Percentiles rank a stretch among this genome's conserved stretches.
Evolutionary conservation across 2,113 vertebrate species (phyloP).

Genomic region (Zosterops pallidus): DNA sequence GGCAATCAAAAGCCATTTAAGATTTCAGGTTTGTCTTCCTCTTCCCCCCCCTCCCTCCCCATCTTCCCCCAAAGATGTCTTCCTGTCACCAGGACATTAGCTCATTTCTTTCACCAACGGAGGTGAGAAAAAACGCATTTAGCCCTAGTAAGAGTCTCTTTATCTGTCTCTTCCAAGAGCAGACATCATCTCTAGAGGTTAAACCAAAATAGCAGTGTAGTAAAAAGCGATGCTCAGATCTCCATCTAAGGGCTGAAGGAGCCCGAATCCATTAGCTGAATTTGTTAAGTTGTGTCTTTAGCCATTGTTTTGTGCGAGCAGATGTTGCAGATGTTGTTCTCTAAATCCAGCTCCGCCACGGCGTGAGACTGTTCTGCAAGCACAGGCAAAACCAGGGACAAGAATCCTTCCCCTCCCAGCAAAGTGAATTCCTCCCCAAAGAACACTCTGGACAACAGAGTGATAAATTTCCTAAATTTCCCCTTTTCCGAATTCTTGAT

Average conservation of each 20-base stretch:
- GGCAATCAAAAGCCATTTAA: slow-evolving; percentile 63
- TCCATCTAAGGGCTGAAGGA: neutral
- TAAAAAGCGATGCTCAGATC: neutral
- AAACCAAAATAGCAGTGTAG: slow-evolving; percentile 19
- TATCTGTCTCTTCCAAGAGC: neutral
- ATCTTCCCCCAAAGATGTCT: neutral
- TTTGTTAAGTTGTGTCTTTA: neutral
- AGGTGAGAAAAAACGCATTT: slow-evolving; percentile 20
- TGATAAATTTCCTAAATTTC: neutral
- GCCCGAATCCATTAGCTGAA: neutral
- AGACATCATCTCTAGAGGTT: slow-evolving; percentile 7
- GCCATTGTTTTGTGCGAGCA: neutral
- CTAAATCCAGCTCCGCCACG: neutral
- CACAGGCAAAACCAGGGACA: neutral
- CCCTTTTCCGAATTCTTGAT: neutral
- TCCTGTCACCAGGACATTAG: slow-evolving; percentile 18
- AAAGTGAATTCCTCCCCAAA: neutral
- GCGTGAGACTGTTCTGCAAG: neutral
- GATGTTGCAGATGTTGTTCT: neutral
- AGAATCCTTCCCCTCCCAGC: neutral
- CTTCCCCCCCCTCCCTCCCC: neutral
- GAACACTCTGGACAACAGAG: neutral
- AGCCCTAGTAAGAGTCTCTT: neutral
- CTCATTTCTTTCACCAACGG: neutral
- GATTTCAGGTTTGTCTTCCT: slow-evolving; percentile 61